Conservation (phyloP, 2,113 vertebrate genomes). For the Megaptera novaeangliae region DNA sequence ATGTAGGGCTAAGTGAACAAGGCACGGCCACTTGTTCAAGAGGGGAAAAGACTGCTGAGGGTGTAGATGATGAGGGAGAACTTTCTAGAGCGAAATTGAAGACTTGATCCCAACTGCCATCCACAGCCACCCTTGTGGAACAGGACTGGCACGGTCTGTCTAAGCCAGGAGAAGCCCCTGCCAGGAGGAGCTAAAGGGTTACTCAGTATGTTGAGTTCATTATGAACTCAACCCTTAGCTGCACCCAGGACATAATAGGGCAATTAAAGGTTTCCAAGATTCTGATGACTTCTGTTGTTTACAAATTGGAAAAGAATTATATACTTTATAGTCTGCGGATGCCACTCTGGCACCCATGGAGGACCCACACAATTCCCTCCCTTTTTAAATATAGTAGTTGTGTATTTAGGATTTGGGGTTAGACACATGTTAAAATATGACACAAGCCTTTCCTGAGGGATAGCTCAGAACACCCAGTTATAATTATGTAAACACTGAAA, state of each 20-base stretch:
- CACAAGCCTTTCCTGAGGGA: slow-evolving; percentile 61
- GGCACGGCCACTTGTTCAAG: neutral
- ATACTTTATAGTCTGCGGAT: slow-evolving; percentile 33
- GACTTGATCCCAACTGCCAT: neutral
- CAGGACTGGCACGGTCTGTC: neutral
- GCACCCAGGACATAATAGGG: neutral
- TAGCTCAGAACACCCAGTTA: slow-evolving; percentile 59
- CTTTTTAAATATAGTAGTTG: slow-evolving; percentile 70
- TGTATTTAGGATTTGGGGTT: slow-evolving; percentile 61
- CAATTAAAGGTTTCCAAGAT: neutral
- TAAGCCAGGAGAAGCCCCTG: neutral
- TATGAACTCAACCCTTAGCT: neutral
- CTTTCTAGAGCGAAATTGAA: neutral
- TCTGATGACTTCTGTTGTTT: slow-evolving; percentile 21
- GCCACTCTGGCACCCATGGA: slow-evolving; percentile 46
- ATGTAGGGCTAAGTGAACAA: neutral
- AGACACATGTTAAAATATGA: slow-evolving; percentile 63
- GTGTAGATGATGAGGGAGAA: neutral
- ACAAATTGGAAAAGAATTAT: slow-evolving; percentile 38
- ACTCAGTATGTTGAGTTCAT: neutral
- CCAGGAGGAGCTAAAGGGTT: neutral
- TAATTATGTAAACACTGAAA: slow-evolving; percentile 60
- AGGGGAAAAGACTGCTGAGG: neutral
- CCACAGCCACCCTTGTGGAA: rapidly evolving
- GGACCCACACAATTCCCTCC: slow-evolving; percentile 57